phyloP scores from a whole-genome alignment of 2,888 invertebrate genomes.

The Archips crataeganus region DNA sequence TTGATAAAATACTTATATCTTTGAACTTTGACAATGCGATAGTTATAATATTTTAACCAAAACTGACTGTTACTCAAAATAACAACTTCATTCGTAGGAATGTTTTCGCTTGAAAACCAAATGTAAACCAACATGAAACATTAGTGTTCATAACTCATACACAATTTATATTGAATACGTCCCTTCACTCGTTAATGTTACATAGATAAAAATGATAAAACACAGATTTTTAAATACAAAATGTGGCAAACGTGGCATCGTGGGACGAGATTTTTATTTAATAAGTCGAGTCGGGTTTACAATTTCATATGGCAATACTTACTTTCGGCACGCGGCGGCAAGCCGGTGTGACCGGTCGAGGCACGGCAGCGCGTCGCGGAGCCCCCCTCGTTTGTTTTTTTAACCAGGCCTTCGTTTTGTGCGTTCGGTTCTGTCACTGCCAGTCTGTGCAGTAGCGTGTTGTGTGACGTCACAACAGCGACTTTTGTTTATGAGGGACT shows the following conservation, averaged over 20 bases:
- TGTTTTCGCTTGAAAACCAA: too few species aligned
- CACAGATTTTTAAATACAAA: not conserved
- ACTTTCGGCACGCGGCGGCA: conserved; percentile 8
- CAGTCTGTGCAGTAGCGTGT: conserved; percentile 4
- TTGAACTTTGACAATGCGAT: too few species aligned
- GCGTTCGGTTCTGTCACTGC: conserved; percentile 26
- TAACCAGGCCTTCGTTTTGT: conserved; percentile 11
- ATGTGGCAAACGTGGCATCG: not conserved
- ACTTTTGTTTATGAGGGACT: conserved; percentile 33
- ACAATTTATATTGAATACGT: too few species aligned
- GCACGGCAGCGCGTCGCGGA: conserved; percentile 25
- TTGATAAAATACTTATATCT: too few species aligned
- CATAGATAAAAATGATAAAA: not conserved
- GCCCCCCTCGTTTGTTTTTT: conserved; percentile 21
- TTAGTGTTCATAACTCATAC: too few species aligned
- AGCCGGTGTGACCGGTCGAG: conserved; percentile 38
- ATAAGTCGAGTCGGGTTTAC: conserved; percentile 4
- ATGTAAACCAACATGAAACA: too few species aligned
- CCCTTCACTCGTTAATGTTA: too few species aligned
- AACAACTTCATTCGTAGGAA: too few species aligned
- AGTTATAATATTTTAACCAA: too few species aligned
- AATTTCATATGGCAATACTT: conserved; percentile 37
- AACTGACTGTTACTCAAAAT: too few species aligned
- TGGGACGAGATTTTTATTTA: not conserved
- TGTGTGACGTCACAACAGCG: conserved; percentile 33